These are phyloP conservation scores for Automeris io DNA, from an alignment of 2,888 invertebrate species.

Conservation along the genomic window DNA sequence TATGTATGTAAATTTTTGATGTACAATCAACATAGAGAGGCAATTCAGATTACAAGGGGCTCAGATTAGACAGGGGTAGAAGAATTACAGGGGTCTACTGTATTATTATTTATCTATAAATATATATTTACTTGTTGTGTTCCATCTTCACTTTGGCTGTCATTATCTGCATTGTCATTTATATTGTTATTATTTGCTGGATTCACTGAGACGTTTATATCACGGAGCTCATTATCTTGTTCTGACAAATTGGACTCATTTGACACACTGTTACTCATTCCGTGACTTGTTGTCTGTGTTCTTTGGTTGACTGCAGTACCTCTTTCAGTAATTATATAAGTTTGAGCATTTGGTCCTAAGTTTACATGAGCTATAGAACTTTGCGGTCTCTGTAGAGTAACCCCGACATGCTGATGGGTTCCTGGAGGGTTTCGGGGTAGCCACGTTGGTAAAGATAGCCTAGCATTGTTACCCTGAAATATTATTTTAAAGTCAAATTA, in stretches of 20 bases:
- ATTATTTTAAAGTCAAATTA: background rate
- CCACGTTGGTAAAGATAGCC: conserved; percentile 64
- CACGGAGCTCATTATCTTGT: conserved; percentile 40
- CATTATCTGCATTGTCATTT: conserved; percentile 63
- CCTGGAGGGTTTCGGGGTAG: conserved; percentile 56
- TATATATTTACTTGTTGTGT: conserved; percentile 47
- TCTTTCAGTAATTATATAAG: conserved; percentile 55
- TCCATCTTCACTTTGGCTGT: conserved; percentile 68
- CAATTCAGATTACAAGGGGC: no score
- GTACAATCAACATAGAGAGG: no score
- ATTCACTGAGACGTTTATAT: conserved; percentile 62
- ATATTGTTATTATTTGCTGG: conserved; percentile 67
- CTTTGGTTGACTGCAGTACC: conserved; percentile 35
- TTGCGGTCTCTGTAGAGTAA: conserved; percentile 49
- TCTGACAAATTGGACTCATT: conserved; percentile 54
- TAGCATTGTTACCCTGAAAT: conserved; percentile 60
- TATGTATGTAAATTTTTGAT: no score
- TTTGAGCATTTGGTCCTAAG: conserved; percentile 42
- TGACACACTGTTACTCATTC: conserved; percentile 43
- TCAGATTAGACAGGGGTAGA: no score
- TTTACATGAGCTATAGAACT: conserved; percentile 63
- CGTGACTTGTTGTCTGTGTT: conserved; percentile 35
- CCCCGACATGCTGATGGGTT: conserved; percentile 47
- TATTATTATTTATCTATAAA: background rate
- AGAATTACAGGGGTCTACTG: no score